Conservation (phyloP, 1,140 invertebrate genomes). For the Theocolax elegans region DNA sequence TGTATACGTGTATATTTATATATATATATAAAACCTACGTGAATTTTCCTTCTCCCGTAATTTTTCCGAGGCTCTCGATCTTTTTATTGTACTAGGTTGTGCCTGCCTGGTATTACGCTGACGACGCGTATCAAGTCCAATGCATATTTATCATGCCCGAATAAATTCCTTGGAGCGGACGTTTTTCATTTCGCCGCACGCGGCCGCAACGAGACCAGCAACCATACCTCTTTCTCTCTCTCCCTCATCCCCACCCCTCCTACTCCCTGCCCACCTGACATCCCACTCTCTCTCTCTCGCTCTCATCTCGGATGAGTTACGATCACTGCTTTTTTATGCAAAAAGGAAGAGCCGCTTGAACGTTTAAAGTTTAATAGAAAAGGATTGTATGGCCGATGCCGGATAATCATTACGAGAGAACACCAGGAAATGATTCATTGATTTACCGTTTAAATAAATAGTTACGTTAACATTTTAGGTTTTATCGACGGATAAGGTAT, state of each 20-base stretch:
- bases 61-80: not conserved
- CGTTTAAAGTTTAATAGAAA: too few relatives aligned
- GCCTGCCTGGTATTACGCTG: not conserved
- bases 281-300: not conserved
- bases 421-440: too few relatives aligned
- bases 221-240: not conserved
- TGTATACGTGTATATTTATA: too few relatives aligned
- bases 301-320: not conserved
- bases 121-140: slow-evolving; percentile 24
- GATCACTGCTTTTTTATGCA: too few relatives aligned
- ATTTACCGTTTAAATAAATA: too few relatives aligned
- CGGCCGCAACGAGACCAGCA: too few relatives aligned
- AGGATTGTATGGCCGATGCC: too few relatives aligned
- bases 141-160: slow-evolving; percentile 34
- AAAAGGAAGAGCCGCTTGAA: too few relatives aligned
- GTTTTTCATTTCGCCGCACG: slow-evolving; percentile 17
- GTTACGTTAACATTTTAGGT: too few relatives aligned
- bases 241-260: not conserved
- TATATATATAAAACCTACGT: too few relatives aligned
- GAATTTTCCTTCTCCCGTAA: slow-evolving; percentile 14
- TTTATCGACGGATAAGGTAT: too few relatives aligned
- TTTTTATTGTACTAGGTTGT: not conserved
- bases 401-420: too few relatives aligned
- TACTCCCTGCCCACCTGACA: not conserved
- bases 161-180: not conserved